Conservation (phyloP, 2,888 invertebrate species). For the Platycheirus rosarum region DNA sequence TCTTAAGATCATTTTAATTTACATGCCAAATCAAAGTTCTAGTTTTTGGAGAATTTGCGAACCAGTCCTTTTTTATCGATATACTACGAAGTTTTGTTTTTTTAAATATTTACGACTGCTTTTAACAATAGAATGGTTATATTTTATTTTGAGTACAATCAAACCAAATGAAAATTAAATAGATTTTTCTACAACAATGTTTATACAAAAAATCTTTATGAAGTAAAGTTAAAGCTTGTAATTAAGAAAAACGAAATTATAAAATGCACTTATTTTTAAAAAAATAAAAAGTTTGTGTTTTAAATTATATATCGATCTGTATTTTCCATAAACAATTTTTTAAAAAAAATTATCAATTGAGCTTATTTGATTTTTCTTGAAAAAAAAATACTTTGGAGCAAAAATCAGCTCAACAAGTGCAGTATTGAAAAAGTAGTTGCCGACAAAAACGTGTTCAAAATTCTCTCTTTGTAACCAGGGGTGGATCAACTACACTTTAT, state of each 20-base stretch:
- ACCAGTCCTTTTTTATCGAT: slow-evolving; percentile 21
- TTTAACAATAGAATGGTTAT: slow-evolving; percentile 13
- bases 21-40: slow-evolving; percentile 55
- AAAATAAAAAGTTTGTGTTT: neutral
- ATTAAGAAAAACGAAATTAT: slow-evolving; percentile 1
- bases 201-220: slow-evolving; percentile 4
- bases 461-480: too few relatives aligned
- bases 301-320: too few relatives aligned
- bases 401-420: too few relatives aligned
- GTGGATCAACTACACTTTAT: too few relatives aligned
- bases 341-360: too few relatives aligned
- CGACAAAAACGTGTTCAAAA: too few relatives aligned
- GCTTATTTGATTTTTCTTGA: too few relatives aligned
- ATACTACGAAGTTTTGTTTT: neutral
- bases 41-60: slow-evolving; percentile 33
- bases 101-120: slow-evolving; percentile 10
- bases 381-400: too few relatives aligned
- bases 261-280: slow-evolving; percentile 64
- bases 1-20: slow-evolving; percentile 31
- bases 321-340: too few relatives aligned
- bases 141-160: slow-evolving; percentile 21
- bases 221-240: slow-evolving; percentile 17
- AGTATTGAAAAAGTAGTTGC: too few relatives aligned
- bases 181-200: slow-evolving; percentile 21
- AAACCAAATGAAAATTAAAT: neutral